A percentile compares a stretch with the other conserved stretches of the same genome.
phyloP scores from a whole-genome alignment of 53 echinoderm and acorn worm genomes.

The Crossaster papposus region DNA sequence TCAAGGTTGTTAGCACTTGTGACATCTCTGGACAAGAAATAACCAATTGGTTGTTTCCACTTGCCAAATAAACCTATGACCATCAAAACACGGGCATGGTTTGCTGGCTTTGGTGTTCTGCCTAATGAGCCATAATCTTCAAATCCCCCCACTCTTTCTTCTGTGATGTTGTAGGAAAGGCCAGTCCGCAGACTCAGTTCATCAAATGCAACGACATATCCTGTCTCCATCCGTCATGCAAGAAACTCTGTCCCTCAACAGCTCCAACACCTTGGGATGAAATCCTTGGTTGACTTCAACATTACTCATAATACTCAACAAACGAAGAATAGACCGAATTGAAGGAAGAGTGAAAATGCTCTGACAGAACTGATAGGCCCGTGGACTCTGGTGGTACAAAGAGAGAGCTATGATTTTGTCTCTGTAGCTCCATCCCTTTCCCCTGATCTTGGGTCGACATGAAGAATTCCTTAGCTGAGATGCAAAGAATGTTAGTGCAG shows the following conservation, averaged over 20 bases:
- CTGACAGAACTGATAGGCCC: conserved; percentile 51
- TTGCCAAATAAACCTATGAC: conserved; percentile 53
- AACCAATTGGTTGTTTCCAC: conserved; percentile 64
- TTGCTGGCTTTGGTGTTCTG: conserved; percentile 44
- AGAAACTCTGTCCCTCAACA: conserved; percentile 52
- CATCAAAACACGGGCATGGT: conserved; percentile 70
- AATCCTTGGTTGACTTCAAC: conserved; percentile 58
- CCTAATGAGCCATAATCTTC: conserved; percentile 68
- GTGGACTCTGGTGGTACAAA: conserved; percentile 57
- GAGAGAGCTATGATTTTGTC: conserved; percentile 65
- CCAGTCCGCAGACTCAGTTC: conserved; percentile 60
- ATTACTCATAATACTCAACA: conserved; percentile 42
- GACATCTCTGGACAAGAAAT: conserved; percentile 43
- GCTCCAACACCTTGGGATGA: conserved; percentile 5
- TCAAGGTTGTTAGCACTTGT: background rate
- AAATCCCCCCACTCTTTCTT: conserved; percentile 64
- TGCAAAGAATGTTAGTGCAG: conserved; percentile 65
- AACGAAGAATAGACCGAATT: conserved; percentile 44
- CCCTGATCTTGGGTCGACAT: conserved; percentile 21
- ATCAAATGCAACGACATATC: conserved; percentile 63
- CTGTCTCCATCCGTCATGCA: no score
- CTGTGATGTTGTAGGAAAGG: conserved; percentile 52
- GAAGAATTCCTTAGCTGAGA: conserved; percentile 60
- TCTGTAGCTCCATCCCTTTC: conserved; percentile 53
- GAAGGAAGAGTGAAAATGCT: conserved; percentile 62